Evolutionary conservation across 2,888 invertebrate genomes (phyloP).

Genomic region (Drosophila merina): DNA sequence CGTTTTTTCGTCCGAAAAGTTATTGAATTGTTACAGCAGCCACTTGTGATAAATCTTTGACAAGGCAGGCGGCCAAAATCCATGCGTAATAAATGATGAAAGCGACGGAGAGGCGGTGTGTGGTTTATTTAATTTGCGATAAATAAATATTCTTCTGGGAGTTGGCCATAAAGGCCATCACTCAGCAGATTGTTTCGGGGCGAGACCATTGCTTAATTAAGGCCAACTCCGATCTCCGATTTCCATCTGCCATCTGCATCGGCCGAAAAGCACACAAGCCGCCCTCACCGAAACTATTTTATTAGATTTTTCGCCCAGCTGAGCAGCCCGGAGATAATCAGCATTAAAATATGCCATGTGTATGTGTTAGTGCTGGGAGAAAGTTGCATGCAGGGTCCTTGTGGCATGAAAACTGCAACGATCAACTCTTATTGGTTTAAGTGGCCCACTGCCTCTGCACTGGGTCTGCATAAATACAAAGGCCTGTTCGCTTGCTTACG

Average conservation of each 20-base stretch:
- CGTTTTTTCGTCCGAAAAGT: constrained; percentile 54
- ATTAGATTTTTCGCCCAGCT: constrained; percentile 57
- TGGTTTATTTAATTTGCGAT: constrained; percentile 62
- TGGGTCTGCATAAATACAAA: constrained; percentile 52
- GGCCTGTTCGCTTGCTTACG: constrained; percentile 53
- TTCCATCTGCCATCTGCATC: constrained; percentile 31
- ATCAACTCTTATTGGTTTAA: constrained; percentile 53
- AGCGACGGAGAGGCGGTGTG: constrained; percentile 7
- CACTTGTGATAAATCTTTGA: constrained; percentile 72
- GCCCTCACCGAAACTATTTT: constrained; percentile 64
- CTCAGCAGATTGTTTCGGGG: constrained; percentile 56
- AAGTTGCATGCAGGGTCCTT: constrained; percentile 32
- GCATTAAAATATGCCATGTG: constrained; percentile 54
- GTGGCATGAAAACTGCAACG: constrained; percentile 51
- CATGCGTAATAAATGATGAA: constrained; percentile 52
- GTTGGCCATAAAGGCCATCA: constrained; percentile 43
- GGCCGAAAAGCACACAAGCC: constrained; percentile 55
- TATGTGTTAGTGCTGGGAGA: neutral
- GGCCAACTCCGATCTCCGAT: constrained; percentile 50
- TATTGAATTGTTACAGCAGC: constrained; percentile 72
- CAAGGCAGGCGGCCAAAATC: constrained; percentile 35
- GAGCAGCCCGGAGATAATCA: constrained; percentile 65
- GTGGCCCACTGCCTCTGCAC: constrained; percentile 11
- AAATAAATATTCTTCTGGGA: constrained; percentile 47
- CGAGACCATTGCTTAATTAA: constrained; percentile 56